Evolutionary conservation across 2,797 vertebrate genomes (phyloP), one percentile per base, ranked within the genome.

Genomic region (Fistularia commersonii): DNA sequence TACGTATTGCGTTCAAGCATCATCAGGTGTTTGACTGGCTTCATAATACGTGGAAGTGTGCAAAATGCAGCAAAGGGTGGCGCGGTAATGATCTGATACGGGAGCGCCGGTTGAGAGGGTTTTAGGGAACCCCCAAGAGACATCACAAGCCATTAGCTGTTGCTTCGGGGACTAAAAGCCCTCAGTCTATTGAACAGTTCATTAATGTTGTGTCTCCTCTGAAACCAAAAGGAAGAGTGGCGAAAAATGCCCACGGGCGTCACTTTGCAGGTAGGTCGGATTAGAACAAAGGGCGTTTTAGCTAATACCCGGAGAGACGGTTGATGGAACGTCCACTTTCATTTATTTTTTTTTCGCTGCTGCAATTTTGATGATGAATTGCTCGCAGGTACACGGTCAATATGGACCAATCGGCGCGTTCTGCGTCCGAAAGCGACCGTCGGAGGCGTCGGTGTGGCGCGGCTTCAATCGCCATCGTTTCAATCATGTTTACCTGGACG

Each of bases 11-110:
- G 66, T 88, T 90, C 79, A 85, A 71, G 89, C 87, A 85, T 86
- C 87, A 86, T 87, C 83, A 83, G 81, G 77, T 88, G 79, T 83
- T 85, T 51, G 83, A 85, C 88, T 86, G 82, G 70, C 83, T 90
- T 85, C 77, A 77, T 87, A 90, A 87, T 83, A 65, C 66, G 66
- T 52, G 11, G 31, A 41, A 66, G 63, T 74, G 64, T 44, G 48
- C 57, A 46, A 76, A 77, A 80, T 56, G 64, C 61, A 56, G 56
- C 53, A 52, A 53, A 70, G 65, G 66, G 52, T 64, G 57, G 35
- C 63, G 60, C 33, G 6, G 57, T 80, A 76, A 82, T 79, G 68
- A 82, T 69, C 60, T 76, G 74, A 74, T 72, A 51, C 54, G 61
- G 68, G 48, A 66, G 72, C 62, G 66, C 61, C 37, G 53, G 65